Conservation (phyloP, 53 echinoderm and acorn worm species). For the Hippasteria phrygiana region DNA sequence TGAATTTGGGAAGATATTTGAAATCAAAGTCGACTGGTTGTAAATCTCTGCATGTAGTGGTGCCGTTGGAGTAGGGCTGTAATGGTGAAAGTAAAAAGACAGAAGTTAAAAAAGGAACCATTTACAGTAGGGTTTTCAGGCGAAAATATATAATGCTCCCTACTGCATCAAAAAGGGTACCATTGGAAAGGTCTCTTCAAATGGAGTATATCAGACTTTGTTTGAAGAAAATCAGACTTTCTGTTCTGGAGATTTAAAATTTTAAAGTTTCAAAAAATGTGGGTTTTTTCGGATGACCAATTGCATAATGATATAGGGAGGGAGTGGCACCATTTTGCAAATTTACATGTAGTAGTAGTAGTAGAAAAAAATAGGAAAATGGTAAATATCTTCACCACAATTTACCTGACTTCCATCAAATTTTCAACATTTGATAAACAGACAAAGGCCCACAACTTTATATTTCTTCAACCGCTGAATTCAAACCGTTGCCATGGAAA, state of each 20-base stretch:
- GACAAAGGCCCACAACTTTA: neutral
- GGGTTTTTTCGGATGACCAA: too few relatives aligned
- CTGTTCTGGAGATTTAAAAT: neutral
- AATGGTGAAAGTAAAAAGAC: too few relatives aligned
- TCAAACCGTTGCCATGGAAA: conserved; percentile 7
- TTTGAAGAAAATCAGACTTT: conserved; percentile 7
- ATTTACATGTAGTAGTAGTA: neutral
- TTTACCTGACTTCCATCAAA: too few relatives aligned
- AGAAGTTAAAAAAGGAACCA: too few relatives aligned
- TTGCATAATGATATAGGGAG: neutral
- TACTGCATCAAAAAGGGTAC: conserved; percentile 10
- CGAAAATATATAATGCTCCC: conserved; percentile 1
- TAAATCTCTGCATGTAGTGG: too few relatives aligned
- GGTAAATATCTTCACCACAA: too few relatives aligned
- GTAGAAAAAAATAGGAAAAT: neutral
- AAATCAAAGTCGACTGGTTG: too few relatives aligned
- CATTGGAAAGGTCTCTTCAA: conserved; percentile 3
- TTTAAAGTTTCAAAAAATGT: neutral
- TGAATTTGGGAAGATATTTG: too few relatives aligned
- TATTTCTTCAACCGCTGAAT: neutral
- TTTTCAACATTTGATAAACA: neutral
- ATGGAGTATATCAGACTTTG: neutral
- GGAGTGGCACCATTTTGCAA: neutral
- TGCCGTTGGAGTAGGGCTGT: too few relatives aligned
- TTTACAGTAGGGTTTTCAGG: conserved; percentile 4